Evolutionary conservation across 2,113 vertebrate species (phyloP).

Genomic region (Podilymbus podiceps): DNA sequence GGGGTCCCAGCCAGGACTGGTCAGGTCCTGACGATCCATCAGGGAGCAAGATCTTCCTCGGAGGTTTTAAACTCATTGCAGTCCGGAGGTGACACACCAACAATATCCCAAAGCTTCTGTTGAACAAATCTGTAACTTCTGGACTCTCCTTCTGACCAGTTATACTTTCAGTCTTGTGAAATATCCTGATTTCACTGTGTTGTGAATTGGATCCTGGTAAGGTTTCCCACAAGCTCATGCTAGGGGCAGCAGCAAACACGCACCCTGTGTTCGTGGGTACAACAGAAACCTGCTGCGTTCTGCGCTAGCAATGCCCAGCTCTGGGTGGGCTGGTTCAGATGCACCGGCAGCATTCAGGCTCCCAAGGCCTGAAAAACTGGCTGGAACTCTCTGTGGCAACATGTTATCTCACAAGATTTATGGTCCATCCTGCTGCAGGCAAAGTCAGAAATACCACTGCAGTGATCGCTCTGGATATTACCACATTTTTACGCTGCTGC

Average conservation of each 20-base stretch:
- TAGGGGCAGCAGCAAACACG: not conserved
- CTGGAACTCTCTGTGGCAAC: not conserved
- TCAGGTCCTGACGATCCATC: not conserved
- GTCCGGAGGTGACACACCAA: not conserved
- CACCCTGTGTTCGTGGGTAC: not conserved
- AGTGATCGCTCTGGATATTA: accelerated
- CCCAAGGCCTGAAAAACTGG: slow-evolving; percentile 42
- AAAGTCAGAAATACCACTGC: not conserved
- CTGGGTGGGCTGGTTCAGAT: not conserved
- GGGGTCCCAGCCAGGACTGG: not conserved
- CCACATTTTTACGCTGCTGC: not conserved
- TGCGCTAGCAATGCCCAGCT: not conserved
- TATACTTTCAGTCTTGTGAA: not conserved
- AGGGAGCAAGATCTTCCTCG: not conserved
- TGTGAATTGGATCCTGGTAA: not conserved
- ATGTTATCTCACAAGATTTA: not conserved
- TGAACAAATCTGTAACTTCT: not conserved
- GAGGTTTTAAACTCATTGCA: not conserved
- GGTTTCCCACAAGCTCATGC: not conserved
- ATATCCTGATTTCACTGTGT: not conserved
- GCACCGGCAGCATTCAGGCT: not conserved
- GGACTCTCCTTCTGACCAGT: not conserved
- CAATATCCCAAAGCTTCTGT: not conserved
- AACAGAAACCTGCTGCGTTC: not conserved
- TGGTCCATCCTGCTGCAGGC: not conserved